Percentiles rank a stretch among this genome's conserved stretches.
Conservation (phyloP, 2,797 vertebrate species). For the Paramormyrops hopkinsi region DNA sequence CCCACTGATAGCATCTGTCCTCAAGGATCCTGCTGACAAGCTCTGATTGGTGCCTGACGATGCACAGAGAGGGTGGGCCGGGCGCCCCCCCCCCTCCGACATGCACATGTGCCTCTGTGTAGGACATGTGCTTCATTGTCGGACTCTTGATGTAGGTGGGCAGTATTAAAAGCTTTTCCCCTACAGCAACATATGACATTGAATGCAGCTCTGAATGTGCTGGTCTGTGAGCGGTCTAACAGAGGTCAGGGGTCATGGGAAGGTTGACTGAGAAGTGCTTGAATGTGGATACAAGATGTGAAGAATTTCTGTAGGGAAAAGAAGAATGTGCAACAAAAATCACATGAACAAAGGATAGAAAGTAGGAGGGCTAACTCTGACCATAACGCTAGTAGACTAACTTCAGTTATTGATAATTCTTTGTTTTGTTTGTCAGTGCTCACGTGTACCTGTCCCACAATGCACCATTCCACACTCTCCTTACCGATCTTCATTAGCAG, state of each 20-base stretch:
- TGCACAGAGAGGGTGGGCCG: slow-evolving; percentile 35
- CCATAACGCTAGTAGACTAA: neutral
- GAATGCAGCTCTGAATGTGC: neutral
- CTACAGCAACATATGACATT: neutral
- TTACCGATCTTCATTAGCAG: slow-evolving; percentile 48
- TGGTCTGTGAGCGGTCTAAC: neutral
- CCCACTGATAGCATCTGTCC: slow-evolving; percentile 64
- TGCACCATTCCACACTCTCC: slow-evolving; percentile 20
- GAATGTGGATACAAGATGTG: neutral
- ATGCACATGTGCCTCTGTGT: neutral
- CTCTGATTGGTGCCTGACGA: slow-evolving; percentile 65
- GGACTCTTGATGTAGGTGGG: neutral
- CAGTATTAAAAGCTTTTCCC: neutral
- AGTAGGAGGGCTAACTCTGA: neutral
- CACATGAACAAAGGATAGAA: neutral
- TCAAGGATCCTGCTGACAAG: slow-evolving; percentile 67
- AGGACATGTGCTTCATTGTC: neutral
- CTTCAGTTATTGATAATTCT: neutral
- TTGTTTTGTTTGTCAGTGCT: slow-evolving; percentile 23
- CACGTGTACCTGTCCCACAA: slow-evolving; percentile 14
- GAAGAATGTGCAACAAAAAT: neutral
- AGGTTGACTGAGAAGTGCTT: neutral
- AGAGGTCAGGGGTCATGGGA: neutral
- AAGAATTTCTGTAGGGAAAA: neutral
- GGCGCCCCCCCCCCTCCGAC: neutral